These are phyloP conservation scores for Anisognathus igniventris DNA, from an alignment of 2,797 vertebrate genomes.

Conservation along the genomic window DNA sequence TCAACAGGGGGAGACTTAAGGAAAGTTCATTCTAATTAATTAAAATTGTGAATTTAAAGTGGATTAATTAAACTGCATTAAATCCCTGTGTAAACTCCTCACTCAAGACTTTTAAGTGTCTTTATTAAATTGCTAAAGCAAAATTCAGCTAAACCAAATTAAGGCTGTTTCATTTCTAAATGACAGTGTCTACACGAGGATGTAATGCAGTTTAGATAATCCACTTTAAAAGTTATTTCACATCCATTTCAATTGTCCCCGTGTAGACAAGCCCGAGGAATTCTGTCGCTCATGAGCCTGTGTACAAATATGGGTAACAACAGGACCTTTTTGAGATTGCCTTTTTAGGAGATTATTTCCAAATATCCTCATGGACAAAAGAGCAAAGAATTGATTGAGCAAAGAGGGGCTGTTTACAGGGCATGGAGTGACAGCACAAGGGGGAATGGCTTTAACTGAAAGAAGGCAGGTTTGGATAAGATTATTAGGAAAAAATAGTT, in stretches of 20 bases:
- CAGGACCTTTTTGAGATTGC: slow-evolving; percentile 49
- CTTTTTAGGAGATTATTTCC: slow-evolving; percentile 65
- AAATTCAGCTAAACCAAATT: slow-evolving; percentile 52
- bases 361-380: slow-evolving; percentile 44
- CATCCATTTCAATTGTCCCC: slow-evolving; percentile 50
- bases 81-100: slow-evolving; percentile 45
- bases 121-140: slow-evolving; percentile 51
- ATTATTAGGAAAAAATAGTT: background rate
- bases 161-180: slow-evolving; percentile 48
- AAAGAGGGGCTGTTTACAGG: background rate
- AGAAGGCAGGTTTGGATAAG: background rate
- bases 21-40: slow-evolving; percentile 33
- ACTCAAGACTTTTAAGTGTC: slow-evolving; percentile 35
- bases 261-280: slow-evolving; percentile 23
- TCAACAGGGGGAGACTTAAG: background rate
- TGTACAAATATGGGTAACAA: slow-evolving; percentile 68
- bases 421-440: background rate
- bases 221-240: slow-evolving; percentile 54
- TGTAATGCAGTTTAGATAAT: slow-evolving; percentile 55
- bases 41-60: slow-evolving; percentile 43
- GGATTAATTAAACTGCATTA: slow-evolving; percentile 58
- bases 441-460: background rate
- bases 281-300: background rate
- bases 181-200: slow-evolving; percentile 38
- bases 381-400: slow-evolving; percentile 16